A percentile compares a stretch with the other conserved stretches of the same genome.
phyloP scores from a whole-genome alignment of 2,888 invertebrate species.

The Lissonota sp. region DNA sequence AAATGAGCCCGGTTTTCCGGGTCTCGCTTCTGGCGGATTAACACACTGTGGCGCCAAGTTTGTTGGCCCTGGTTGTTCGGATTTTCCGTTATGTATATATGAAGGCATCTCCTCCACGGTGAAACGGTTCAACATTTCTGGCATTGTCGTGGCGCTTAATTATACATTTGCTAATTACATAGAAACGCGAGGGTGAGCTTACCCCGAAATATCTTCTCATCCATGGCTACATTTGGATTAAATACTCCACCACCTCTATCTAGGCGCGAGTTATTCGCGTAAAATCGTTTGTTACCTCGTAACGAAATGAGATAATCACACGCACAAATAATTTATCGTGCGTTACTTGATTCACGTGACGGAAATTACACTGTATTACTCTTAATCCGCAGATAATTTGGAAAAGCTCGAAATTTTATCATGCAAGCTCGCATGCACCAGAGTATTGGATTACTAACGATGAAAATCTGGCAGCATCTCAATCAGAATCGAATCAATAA shows the following conservation, averaged over 20 bases:
- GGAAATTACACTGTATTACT: no score
- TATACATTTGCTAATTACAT: constrained; percentile 27
- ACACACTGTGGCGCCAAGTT: constrained; percentile 9
- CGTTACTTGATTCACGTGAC: no score
- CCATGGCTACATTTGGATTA: not conserved
- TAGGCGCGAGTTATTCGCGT: not conserved
- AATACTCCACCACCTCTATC: not conserved
- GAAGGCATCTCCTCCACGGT: not conserved
- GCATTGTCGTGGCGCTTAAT: constrained; percentile 22
- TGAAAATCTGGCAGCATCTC: no score
- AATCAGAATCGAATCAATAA: no score
- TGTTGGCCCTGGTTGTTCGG: constrained; percentile 3
- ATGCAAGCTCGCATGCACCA: no score
- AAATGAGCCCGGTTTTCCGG: constrained; percentile 11
- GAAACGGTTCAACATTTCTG: not conserved
- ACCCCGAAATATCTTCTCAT: constrained; percentile 1
- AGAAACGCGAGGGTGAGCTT: not conserved
- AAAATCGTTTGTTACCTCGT: not conserved
- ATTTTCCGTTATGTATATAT: not conserved
- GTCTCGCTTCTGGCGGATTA: constrained; percentile 27
- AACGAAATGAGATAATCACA: constrained; percentile 15
- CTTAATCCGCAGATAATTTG: no score
- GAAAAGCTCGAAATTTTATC: no score
- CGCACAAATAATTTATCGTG: not conserved
- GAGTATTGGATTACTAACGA: no score